Evolutionary conservation across 2,888 invertebrate genomes (phyloP).

Genomic region (Morpho helenor): DNA sequence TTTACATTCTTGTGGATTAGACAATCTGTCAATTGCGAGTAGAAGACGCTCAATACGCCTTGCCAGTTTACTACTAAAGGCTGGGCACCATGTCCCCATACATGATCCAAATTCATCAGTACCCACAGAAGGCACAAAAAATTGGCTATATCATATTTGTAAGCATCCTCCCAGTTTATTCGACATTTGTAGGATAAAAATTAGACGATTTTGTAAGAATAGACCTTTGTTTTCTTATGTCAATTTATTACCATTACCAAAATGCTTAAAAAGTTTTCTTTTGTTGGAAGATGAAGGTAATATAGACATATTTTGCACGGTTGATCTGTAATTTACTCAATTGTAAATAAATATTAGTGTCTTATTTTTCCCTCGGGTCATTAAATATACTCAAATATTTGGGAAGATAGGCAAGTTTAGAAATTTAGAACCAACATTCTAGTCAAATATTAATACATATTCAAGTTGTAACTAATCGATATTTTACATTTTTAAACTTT

Average conservation of each 20-base stretch:
- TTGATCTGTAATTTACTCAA: neutral
- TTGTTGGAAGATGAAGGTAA: conserved; percentile 73
- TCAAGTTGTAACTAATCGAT: too few relatives aligned
- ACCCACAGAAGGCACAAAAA: conserved; percentile 43
- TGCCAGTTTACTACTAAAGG: conserved; percentile 59
- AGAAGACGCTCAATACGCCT: conserved; percentile 48
- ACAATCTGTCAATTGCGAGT: conserved; percentile 77
- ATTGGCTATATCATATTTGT: conserved; percentile 61
- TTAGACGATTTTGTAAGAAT: conserved; percentile 52
- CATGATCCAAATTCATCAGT: conserved; percentile 28
- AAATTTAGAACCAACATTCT: too few relatives aligned
- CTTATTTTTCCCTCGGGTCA: too few relatives aligned
- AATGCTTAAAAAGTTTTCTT: conserved; percentile 75
- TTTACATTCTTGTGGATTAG: conserved; percentile 73
- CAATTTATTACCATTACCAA: conserved; percentile 73
- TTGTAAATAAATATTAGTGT: too few relatives aligned
- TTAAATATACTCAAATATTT: too few relatives aligned
- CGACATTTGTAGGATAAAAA: conserved; percentile 78
- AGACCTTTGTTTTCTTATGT: conserved; percentile 58
- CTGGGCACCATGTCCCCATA: conserved; percentile 49
- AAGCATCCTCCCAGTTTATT: conserved; percentile 72
- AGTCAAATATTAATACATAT: too few relatives aligned
- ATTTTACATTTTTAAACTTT: too few relatives aligned
- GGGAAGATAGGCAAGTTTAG: too few relatives aligned
- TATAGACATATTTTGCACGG: conserved; percentile 5